Evolutionary conservation across 2,797 vertebrate genomes (phyloP).

Genomic region (Pseudochromis fuscus): DNA sequence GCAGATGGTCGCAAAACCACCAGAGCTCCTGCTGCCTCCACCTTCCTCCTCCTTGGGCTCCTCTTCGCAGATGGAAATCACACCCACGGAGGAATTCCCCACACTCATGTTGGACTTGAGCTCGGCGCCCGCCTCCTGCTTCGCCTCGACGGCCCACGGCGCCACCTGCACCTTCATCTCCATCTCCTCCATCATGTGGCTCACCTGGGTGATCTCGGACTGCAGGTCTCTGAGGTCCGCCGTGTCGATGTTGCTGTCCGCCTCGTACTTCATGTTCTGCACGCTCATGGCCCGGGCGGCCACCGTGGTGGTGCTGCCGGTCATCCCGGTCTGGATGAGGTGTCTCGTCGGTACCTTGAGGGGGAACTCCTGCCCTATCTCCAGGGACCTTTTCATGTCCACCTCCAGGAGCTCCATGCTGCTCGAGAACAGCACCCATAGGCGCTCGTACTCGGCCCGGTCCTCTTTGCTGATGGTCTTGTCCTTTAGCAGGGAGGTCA

Average conservation of each 20-base stretch:
- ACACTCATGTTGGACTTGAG: conserved; percentile 91
- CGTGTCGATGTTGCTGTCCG: conserved; percentile 90
- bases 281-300: conserved; percentile 94
- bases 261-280: conserved; percentile 95
- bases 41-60: conserved; percentile 85
- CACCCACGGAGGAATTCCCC: conserved; percentile 90
- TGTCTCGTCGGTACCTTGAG: conserved; percentile 92
- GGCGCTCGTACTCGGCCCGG: conserved; percentile 92
- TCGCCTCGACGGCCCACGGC: conserved; percentile 96
- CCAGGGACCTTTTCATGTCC: conserved; percentile 95
- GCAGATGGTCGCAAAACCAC: conserved; percentile 83
- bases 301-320: conserved; percentile 90
- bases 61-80: conserved; percentile 90
- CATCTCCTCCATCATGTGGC: conserved; percentile 97
- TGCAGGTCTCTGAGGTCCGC: conserved; percentile 91
- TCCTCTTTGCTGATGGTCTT: conserved; percentile 90
- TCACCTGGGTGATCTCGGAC: conserved; percentile 92
- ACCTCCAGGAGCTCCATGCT: conserved; percentile 97
- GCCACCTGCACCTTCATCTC: conserved; percentile 98
- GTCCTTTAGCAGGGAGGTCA: conserved; percentile 92
- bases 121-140: conserved; percentile 93
- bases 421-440: conserved; percentile 97
- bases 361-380: conserved; percentile 93
- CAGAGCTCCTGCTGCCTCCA: conserved; percentile 63
- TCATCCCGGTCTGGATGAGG: conserved; percentile 96